A percentile compares a stretch with the other conserved stretches of the same genome.
These are phyloP conservation scores for Macrotis lagotis DNA, from an alignment of 2,113 vertebrate genomes.

Conservation along the genomic window DNA sequence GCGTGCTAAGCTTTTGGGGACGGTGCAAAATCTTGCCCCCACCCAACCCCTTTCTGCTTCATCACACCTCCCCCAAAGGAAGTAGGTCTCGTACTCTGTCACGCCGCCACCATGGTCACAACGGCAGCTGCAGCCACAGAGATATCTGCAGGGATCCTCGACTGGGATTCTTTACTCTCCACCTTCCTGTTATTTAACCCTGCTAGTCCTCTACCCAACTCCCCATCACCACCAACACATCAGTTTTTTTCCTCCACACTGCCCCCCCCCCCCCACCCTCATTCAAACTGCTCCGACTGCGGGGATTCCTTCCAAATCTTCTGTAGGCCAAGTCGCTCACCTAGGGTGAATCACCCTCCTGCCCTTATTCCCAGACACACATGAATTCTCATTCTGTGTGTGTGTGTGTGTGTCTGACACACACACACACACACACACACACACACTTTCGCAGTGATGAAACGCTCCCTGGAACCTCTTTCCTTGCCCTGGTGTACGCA, in stretches of 20 bases:
- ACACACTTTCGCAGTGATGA: background rate
- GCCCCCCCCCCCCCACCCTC: background rate
- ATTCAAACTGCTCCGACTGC: slow-evolving; percentile 45
- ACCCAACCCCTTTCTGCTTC: background rate
- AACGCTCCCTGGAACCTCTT: background rate
- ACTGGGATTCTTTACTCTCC: background rate
- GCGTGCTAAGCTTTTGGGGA: slow-evolving; percentile 32
- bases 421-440: too few relatives aligned
- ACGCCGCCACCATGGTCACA: background rate
- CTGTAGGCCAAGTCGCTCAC: background rate
- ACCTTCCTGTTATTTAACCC: background rate
- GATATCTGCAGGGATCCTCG: background rate
- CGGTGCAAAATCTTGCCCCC: slow-evolving; percentile 55
- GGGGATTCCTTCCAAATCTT: background rate
- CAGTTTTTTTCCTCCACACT: background rate
- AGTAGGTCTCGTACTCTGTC: slow-evolving; percentile 42
- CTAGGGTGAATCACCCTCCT: background rate
- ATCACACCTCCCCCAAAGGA: background rate
- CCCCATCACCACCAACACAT: background rate
- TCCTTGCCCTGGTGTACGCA: slow-evolving; percentile 8
- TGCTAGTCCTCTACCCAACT: background rate
- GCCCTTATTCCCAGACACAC: background rate
- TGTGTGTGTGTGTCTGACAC: too few relatives aligned
- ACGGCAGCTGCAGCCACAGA: background rate
- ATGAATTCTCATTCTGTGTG: background rate